These are phyloP conservation scores for Drusus annulatus DNA, from an alignment of 1,140 invertebrate genomes.

Conservation along the genomic window DNA sequence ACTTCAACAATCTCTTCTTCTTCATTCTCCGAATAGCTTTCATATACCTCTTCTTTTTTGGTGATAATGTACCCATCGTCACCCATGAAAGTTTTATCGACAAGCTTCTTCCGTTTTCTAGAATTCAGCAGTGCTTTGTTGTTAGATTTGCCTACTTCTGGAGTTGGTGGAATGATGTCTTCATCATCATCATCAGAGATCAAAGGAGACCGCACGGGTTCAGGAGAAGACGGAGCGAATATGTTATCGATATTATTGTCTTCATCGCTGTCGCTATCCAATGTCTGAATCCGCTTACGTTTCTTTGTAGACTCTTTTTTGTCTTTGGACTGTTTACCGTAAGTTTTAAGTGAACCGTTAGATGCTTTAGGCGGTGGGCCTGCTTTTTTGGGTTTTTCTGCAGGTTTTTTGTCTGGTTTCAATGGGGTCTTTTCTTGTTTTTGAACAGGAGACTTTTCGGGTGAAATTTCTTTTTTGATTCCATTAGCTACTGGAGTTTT, in stretches of 20 bases:
- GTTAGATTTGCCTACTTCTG: constrained; percentile 7
- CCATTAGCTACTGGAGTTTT: not conserved
- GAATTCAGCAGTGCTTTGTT: constrained; percentile 33
- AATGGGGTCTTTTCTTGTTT: constrained; percentile 2
- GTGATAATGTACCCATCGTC: constrained; percentile 42
- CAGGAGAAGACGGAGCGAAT: constrained; percentile 36
- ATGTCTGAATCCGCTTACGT: constrained; percentile 44
- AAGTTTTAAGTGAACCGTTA: constrained; percentile 18
- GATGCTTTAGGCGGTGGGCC: not conserved
- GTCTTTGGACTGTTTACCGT: constrained; percentile 6
- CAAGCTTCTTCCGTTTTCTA: constrained; percentile 46
- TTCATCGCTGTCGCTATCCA: constrained; percentile 44
- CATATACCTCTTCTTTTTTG: constrained; percentile 36
- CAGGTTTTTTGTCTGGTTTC: not conserved
- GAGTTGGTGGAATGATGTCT: constrained; percentile 45
- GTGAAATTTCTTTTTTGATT: constrained; percentile 11
- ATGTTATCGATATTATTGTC: constrained; percentile 33
- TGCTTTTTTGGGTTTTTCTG: not conserved
- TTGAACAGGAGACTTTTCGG: constrained; percentile 14
- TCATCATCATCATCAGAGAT: constrained; percentile 44
- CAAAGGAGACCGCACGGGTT: not conserved
- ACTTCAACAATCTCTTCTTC: constrained; percentile 9
- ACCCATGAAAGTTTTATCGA: constrained; percentile 43
- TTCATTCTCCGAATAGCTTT: constrained; percentile 42
- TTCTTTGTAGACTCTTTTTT: constrained; percentile 39